phyloP scores from a whole-genome alignment of 2,888 invertebrate genomes.

The Monopis laevigella region DNA sequence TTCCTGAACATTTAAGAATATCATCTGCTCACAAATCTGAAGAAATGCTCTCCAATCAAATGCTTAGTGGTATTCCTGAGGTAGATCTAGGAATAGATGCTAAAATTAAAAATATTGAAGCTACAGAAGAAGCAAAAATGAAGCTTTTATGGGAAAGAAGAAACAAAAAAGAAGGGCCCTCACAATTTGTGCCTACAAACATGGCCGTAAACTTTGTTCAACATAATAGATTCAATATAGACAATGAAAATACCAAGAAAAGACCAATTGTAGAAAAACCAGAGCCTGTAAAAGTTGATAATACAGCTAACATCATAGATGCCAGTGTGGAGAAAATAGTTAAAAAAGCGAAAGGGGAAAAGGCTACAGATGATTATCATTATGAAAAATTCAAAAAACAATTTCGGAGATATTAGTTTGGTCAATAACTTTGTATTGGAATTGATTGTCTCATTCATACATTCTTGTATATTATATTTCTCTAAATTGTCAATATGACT shows the following conservation, averaged over 20 bases:
- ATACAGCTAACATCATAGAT: conserved; percentile 48
- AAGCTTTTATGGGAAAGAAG: conserved; percentile 88
- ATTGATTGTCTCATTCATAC: too few relatives aligned
- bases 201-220: conserved; percentile 99
- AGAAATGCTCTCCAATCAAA: conserved; percentile 99
- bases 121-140: conserved; percentile 98
- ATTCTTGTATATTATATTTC: too few relatives aligned
- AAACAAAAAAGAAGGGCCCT: conserved; percentile 91
- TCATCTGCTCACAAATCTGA: conserved; percentile 90
- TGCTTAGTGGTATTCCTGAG: conserved; percentile 99
- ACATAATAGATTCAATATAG: conserved; percentile 95
- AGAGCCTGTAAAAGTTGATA: conserved; percentile 42
- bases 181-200: conserved; percentile 96
- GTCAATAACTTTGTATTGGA: too few relatives aligned
- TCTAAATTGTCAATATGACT: too few relatives aligned
- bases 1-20: conserved; percentile 88
- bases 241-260: conserved; percentile 71
- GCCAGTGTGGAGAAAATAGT: conserved; percentile 63
- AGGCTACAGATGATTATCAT: conserved; percentile 97
- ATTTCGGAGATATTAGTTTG: conserved; percentile 87
- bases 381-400: conserved; percentile 97
- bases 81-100: conserved; percentile 99
- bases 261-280: conserved; percentile 67
- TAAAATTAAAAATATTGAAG: conserved; percentile 98
- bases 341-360: conserved; percentile 79